A percentile compares a stretch with the other conserved stretches of the same genome.
phyloP scores from a whole-genome alignment of 2,797 vertebrate genomes.

The Gambusia yucatana region DNA sequence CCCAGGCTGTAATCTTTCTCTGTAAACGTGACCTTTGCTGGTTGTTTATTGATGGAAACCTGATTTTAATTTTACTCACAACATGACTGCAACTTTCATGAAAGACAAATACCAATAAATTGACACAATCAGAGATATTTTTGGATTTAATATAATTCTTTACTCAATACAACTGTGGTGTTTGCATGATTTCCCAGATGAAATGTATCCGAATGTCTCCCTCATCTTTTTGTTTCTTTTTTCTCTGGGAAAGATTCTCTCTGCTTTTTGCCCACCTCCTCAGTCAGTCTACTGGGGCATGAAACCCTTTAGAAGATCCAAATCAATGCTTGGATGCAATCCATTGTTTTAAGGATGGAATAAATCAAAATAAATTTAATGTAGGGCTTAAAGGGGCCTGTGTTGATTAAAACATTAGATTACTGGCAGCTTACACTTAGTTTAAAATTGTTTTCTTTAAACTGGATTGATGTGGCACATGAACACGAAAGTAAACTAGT shows the following conservation, averaged over 20 bases:
- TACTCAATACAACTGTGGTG: neutral
- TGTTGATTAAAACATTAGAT: neutral
- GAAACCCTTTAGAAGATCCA: neutral
- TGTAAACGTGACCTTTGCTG: constrained; percentile 27
- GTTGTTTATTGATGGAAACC: constrained; percentile 48
- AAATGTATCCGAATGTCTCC: neutral
- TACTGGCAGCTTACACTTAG: neutral
- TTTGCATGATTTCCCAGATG: neutral
- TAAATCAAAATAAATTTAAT: neutral
- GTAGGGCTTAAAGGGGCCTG: neutral
- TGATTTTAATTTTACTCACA: constrained; percentile 39
- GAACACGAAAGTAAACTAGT: neutral
- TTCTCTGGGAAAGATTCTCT: neutral
- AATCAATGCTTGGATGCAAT: neutral
- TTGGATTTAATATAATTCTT: neutral
- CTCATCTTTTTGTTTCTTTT: neutral
- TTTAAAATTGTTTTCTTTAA: neutral
- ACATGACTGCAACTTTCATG: neutral
- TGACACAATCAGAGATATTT: neutral
- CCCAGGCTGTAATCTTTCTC: neutral
- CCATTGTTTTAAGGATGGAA: neutral
- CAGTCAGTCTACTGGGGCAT: neutral
- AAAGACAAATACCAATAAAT: neutral
- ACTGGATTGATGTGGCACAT: neutral
- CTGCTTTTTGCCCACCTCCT: neutral